Percentiles rank a stretch among this genome's conserved stretches.
Conservation (phyloP, 2,797 vertebrate species). For the Chelonia mydas region DNA sequence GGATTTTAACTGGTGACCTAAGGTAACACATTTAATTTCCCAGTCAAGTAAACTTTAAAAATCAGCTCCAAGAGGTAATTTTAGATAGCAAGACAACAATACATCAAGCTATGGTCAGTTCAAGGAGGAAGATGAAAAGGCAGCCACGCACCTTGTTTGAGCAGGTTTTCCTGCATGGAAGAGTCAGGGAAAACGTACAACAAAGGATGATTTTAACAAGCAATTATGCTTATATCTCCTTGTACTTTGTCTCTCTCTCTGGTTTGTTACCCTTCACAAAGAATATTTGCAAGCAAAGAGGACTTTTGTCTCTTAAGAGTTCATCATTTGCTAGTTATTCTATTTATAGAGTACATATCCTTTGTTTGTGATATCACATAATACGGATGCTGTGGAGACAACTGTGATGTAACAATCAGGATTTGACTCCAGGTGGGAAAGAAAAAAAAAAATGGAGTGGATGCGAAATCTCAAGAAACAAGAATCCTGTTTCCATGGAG, state of each 20-base stretch:
- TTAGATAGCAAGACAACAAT: conserved; percentile 23
- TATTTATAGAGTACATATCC: conserved; percentile 27
- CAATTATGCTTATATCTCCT: conserved; percentile 51
- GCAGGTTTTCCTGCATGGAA: conserved; percentile 56
- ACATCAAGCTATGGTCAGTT: conserved; percentile 35
- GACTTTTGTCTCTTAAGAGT: conserved; percentile 46
- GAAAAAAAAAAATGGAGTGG: conserved; percentile 42
- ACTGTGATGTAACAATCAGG: conserved; percentile 14
- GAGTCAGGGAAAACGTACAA: conserved; percentile 39
- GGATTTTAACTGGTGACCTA: background rate
- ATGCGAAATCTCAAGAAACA: conserved; percentile 60
- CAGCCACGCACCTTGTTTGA: conserved; percentile 35
- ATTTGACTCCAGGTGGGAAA: background rate
- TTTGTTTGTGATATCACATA: background rate
- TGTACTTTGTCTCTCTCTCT: conserved; percentile 30
- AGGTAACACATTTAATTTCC: background rate
- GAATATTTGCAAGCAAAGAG: background rate
- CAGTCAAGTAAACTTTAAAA: background rate
- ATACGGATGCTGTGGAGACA: background rate
- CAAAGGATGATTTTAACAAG: conserved; percentile 52
- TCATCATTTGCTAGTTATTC: background rate
- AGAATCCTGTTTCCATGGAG: conserved; percentile 71
- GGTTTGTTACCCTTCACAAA: conserved; percentile 52
- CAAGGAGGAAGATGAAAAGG: conserved; percentile 32
- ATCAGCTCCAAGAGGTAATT: background rate